Evolutionary conservation across 2,888 invertebrate genomes (phyloP).

Genomic region (Diplazon laetatorius): DNA sequence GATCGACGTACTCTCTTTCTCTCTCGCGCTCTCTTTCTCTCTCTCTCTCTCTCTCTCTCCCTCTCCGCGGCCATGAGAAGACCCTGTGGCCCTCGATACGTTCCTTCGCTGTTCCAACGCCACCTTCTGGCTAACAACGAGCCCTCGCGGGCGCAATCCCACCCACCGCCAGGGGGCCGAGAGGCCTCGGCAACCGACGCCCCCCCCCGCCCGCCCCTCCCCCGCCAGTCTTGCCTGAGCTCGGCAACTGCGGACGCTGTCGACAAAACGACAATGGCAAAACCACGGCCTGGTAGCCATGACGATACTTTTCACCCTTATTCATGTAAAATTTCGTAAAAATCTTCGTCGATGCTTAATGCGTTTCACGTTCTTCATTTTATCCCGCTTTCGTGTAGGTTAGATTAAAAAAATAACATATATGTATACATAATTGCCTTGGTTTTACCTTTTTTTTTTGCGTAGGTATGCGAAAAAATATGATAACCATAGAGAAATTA

Average conservation of each 20-base stretch:
- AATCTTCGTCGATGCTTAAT: conserved; percentile 4
- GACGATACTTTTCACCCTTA: conserved; percentile 58
- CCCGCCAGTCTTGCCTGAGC: neutral
- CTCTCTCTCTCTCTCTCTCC: conserved; percentile 19
- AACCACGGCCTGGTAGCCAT: conserved; percentile 48
- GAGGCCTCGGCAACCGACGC: conserved; percentile 30
- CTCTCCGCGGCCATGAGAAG: conserved; percentile 39
- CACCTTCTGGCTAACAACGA: conserved; percentile 12
- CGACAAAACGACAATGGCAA: conserved; percentile 45
- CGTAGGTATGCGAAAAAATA: too few species aligned
- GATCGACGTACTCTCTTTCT: too few species aligned
- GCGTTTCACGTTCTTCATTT: conserved; percentile 28
- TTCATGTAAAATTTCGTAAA: neutral
- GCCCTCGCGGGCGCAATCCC: conserved; percentile 13
- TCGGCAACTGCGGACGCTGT: conserved; percentile 41
- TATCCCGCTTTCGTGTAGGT: neutral
- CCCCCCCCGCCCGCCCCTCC: conserved; percentile 11
- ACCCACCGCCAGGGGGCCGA: conserved; percentile 5
- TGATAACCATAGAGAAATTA: too few species aligned
- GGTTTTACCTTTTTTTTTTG: too few species aligned
- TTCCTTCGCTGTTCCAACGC: conserved; percentile 25
- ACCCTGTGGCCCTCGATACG: neutral
- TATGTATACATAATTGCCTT: too few species aligned
- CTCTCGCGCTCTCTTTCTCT: conserved; percentile 48
- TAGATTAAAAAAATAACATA: too few species aligned